phyloP scores from a whole-genome alignment of 2,888 invertebrate genomes.

The Omphaloscelis lunosa region DNA sequence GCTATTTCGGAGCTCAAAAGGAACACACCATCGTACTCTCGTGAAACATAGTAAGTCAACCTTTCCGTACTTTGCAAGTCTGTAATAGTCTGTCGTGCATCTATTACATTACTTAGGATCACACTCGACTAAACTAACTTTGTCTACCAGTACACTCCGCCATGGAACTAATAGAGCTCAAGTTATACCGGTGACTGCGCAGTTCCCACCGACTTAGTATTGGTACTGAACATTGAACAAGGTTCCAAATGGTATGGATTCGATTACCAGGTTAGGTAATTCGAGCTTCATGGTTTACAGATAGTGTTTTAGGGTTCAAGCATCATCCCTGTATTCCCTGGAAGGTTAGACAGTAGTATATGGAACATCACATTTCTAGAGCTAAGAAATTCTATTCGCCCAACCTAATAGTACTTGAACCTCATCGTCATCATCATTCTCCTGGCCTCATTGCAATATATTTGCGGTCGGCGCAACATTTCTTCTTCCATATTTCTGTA shows the following conservation, averaged over 20 bases:
- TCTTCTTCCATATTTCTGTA: too few species aligned
- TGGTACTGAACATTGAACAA: slow-evolving; percentile 22
- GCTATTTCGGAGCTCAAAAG: not conserved
- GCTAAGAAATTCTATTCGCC: not conserved
- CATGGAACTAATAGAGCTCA: not conserved
- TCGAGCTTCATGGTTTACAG: slow-evolving; percentile 20
- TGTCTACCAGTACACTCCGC: not conserved
- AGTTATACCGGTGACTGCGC: not conserved
- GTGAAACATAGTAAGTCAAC: slow-evolving; percentile 33
- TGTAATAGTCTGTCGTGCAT: not conserved
- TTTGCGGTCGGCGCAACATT: too few species aligned
- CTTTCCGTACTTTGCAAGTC: slow-evolving; percentile 25
- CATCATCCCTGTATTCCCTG: not conserved
- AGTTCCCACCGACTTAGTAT: slow-evolving; percentile 3
- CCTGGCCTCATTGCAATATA: too few species aligned
- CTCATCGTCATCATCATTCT: too few species aligned
- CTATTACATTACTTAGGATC: slow-evolving; percentile 23
- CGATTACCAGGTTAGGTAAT: slow-evolving; percentile 22
- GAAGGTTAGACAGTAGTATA: not conserved
- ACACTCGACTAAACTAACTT: not conserved
- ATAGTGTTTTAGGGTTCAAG: not conserved
- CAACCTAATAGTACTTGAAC: not conserved
- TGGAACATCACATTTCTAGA: not conserved
- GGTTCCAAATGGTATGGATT: slow-evolving; percentile 17
- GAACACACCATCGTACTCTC: slow-evolving; percentile 17